Conservation (phyloP, 2,797 vertebrate species). For the Sparidentex hasta region DNA sequence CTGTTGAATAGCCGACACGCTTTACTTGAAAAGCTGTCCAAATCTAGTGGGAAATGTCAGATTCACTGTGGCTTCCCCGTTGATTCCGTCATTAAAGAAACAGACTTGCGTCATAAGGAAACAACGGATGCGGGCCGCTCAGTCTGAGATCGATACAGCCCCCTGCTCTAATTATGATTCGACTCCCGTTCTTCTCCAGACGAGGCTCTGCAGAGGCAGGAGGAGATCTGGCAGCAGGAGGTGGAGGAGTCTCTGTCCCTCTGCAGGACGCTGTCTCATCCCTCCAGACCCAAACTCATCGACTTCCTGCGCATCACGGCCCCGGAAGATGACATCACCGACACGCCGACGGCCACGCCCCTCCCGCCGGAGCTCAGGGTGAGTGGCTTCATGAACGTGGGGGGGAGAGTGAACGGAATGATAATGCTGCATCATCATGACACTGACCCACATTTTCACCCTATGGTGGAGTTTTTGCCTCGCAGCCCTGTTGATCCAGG, state of each 20-base stretch:
- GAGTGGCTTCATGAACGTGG: conserved; percentile 46
- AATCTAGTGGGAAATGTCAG: neutral
- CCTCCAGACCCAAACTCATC: conserved; percentile 70
- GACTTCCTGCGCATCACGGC: conserved; percentile 78
- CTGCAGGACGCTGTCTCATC: conserved; percentile 66
- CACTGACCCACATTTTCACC: conserved; percentile 4
- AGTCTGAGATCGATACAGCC: neutral
- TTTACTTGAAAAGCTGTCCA: neutral
- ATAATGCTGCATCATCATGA: conserved; percentile 12
- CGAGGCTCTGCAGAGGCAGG: conserved; percentile 70
- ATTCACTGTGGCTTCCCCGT: neutral
- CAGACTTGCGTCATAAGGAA: neutral
- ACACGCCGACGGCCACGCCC: conserved; percentile 45
- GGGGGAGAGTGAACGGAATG: neutral
- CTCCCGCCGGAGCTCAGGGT: conserved; percentile 63
- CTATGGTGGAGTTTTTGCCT: neutral
- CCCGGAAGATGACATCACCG: conserved; percentile 68
- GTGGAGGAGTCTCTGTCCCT: conserved; percentile 73
- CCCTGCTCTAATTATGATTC: neutral
- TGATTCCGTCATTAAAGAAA: neutral
- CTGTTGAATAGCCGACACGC: neutral
- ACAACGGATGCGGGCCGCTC: neutral
- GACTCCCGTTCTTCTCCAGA: conserved; percentile 56
- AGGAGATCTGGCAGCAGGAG: conserved; percentile 78
- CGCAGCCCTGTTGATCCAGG: neutral